These are phyloP conservation scores for Trissolcus brochymenae DNA, from an alignment of 2,888 invertebrate genomes.

Conservation along the genomic window DNA sequence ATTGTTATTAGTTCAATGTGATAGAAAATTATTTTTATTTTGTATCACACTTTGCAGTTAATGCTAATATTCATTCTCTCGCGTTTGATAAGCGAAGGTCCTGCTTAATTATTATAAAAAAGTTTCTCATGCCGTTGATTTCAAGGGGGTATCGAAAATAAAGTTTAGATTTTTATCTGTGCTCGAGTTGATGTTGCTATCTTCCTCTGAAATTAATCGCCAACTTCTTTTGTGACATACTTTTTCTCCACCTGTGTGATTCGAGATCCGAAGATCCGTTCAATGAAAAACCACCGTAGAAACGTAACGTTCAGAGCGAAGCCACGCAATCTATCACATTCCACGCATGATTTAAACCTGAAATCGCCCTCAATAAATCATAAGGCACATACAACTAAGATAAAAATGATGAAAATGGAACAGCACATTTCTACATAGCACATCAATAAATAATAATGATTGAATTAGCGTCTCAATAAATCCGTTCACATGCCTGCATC, in stretches of 20 bases:
- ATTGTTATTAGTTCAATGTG: too few species aligned
- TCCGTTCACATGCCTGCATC: too few species aligned
- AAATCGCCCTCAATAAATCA: constrained; percentile 14
- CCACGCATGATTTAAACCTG: constrained; percentile 1
- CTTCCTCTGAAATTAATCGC: constrained; percentile 8
- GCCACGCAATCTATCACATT: constrained; percentile 1
- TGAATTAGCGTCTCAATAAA: too few species aligned
- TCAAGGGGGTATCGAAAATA: constrained; percentile 5
- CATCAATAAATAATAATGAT: too few species aligned
- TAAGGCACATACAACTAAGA: neutral
- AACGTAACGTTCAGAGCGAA: constrained; percentile 8
- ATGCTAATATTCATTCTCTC: too few species aligned
- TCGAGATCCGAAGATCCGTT: constrained; percentile 18
- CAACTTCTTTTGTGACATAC: constrained; percentile 24
- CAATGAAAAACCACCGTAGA: constrained; percentile 1
- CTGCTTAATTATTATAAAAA: too few species aligned
- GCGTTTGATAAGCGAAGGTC: too few species aligned
- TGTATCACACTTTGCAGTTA: too few species aligned
- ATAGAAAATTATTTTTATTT: too few species aligned
- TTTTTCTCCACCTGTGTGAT: constrained; percentile 30
- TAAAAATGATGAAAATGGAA: too few species aligned
- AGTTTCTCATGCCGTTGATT: constrained; percentile 7
- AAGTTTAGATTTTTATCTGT: constrained; percentile 12
- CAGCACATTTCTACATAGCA: too few species aligned
- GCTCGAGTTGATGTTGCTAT: constrained; percentile 15